These are phyloP conservation scores for Palythoa grandis DNA, from an alignment of 92 coral and sea anemone species.

Conservation along the genomic window DNA sequence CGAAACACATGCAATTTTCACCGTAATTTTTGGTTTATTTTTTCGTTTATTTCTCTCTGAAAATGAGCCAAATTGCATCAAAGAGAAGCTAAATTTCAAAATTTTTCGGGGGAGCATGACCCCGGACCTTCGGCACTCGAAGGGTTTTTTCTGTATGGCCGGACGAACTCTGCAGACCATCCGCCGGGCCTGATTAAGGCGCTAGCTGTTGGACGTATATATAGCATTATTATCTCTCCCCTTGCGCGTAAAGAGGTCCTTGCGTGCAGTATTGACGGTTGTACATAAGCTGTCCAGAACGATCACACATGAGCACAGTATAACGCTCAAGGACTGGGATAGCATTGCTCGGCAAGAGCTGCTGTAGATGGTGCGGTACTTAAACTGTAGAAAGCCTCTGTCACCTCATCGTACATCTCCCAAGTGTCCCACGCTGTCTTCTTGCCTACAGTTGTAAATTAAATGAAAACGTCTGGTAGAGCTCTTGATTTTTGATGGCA, in stretches of 20 bases:
- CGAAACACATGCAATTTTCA: too few species aligned
- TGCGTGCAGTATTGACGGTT: conserved; percentile 59
- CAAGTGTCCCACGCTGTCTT: conserved; percentile 79
- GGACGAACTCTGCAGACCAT: too few species aligned
- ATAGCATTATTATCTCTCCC: conserved; percentile 62
- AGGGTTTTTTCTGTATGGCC: too few species aligned
- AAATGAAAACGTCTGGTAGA: conserved; percentile 60
- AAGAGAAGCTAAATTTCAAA: too few species aligned
- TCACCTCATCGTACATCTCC: conserved; percentile 49
- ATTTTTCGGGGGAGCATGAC: too few species aligned
- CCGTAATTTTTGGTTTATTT: too few species aligned
- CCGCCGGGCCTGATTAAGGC: conserved; percentile 22
- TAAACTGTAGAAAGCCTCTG: conserved; percentile 21
- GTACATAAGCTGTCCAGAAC: conserved; percentile 56
- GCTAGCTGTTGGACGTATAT: conserved; percentile 57
- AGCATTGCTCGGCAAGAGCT: conserved; percentile 19
- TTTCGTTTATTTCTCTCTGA: too few species aligned
- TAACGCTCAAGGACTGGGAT: conserved; percentile 58
- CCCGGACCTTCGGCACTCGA: too few species aligned
- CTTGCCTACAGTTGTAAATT: conserved; percentile 61
- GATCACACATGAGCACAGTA: conserved; percentile 51
- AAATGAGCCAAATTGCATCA: too few species aligned
- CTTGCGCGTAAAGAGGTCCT: conserved; percentile 66
- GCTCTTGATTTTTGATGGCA: conserved; percentile 58
- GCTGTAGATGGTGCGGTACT: conserved; percentile 36